phyloP scores from a whole-genome alignment of 2,888 invertebrate species.

The Drosophila kuntzei region DNA sequence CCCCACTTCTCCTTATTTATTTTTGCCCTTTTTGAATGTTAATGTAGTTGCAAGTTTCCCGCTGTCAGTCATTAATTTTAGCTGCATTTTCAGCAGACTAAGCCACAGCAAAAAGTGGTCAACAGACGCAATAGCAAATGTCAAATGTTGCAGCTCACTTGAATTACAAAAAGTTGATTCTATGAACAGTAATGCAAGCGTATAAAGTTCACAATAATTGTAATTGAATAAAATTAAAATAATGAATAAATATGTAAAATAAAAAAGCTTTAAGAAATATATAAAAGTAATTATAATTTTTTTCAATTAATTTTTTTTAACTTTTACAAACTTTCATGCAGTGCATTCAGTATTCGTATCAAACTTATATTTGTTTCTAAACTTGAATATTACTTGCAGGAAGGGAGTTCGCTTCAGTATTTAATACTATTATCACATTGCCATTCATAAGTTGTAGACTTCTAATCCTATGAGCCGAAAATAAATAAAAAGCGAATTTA shows the following conservation, averaged over 20 bases:
- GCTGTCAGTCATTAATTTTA: conserved; percentile 51
- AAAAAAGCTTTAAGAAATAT: neutral
- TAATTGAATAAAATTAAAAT: neutral
- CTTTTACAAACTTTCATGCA: neutral
- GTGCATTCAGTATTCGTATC: conserved; percentile 12
- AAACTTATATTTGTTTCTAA: neutral
- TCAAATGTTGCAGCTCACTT: conserved; percentile 27
- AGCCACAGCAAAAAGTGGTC: conserved; percentile 45
- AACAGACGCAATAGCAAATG: conserved; percentile 32
- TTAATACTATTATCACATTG: conserved; percentile 34
- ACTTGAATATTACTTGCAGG: conserved; percentile 4
- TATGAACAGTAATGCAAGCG: neutral
- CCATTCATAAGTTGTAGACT: conserved; percentile 39
- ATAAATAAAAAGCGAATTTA: conserved; percentile 9
- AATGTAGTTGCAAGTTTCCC: conserved; percentile 30
- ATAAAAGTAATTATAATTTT: neutral
- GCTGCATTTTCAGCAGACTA: conserved; percentile 31
- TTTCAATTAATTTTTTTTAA: neutral
- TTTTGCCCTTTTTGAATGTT: conserved; percentile 21
- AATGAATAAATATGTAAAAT: neutral
- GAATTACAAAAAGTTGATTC: conserved; percentile 1
- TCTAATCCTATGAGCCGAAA: conserved; percentile 28
- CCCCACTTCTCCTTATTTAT: conserved; percentile 1
- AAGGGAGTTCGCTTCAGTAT: conserved; percentile 11
- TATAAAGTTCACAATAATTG: neutral